phyloP scores from a whole-genome alignment of 2,797 vertebrate species.

The Sebastolobus alascanus region DNA sequence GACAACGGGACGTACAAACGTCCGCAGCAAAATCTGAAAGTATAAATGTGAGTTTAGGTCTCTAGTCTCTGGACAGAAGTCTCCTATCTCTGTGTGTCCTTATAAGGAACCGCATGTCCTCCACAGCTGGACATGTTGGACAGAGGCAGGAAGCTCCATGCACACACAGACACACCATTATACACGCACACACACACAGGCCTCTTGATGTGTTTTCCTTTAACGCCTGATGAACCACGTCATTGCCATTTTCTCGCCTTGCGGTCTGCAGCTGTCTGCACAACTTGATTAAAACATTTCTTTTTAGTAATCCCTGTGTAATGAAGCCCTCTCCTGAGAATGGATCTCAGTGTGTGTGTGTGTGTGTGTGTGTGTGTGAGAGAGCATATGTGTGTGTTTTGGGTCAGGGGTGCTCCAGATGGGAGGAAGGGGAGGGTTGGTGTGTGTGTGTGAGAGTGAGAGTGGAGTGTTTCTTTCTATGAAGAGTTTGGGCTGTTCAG shows the following conservation, averaged over 20 bases:
- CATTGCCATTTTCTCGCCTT: slow-evolving; percentile 84
- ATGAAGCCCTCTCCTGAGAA: slow-evolving; percentile 83
- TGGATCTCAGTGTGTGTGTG: slow-evolving; percentile 33
- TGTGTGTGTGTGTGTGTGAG: slow-evolving; percentile 19
- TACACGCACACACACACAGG: slow-evolving; percentile 36
- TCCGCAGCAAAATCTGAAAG: slow-evolving; percentile 10
- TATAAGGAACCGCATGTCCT: slow-evolving; percentile 64
- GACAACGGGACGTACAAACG: neutral
- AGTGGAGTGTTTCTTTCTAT: slow-evolving; percentile 61
- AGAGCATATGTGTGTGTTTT: slow-evolving; percentile 29
- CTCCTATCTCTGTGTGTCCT: slow-evolving; percentile 54
- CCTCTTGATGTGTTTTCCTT: slow-evolving; percentile 79
- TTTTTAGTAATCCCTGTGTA: slow-evolving; percentile 84
- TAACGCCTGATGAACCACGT: slow-evolving; percentile 82
- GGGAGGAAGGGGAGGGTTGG: slow-evolving; percentile 61
- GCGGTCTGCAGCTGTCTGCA: slow-evolving; percentile 83
- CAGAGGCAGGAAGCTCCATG: slow-evolving; percentile 67
- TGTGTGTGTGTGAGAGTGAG: slow-evolving; percentile 12
- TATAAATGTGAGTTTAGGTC: slow-evolving; percentile 46
- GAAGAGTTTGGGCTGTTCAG: slow-evolving; percentile 65
- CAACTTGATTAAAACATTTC: slow-evolving; percentile 86
- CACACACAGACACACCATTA: slow-evolving; percentile 35
- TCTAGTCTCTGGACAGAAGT: slow-evolving; percentile 40
- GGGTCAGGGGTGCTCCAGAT: slow-evolving; percentile 73
- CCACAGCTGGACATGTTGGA: slow-evolving; percentile 75